Conservation (phyloP, 2,797 vertebrate genomes). For the Anabacerthia variegaticeps region DNA sequence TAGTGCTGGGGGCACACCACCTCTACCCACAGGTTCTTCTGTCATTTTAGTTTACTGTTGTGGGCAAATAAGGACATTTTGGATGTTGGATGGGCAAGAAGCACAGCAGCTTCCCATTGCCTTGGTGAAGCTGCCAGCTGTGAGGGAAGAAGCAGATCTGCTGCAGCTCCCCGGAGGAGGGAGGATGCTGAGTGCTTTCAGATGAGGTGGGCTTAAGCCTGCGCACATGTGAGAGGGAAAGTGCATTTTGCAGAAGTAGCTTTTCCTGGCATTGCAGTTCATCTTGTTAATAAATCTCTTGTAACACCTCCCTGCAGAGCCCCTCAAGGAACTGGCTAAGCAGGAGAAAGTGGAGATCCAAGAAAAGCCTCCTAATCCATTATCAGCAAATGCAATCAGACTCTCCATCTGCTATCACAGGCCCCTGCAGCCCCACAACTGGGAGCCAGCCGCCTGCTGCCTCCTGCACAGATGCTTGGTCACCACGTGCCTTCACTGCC, state of each 20-base stretch:
- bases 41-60: neutral
- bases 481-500: neutral
- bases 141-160: neutral
- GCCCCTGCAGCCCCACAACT: neutral
- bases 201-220: neutral
- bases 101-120: neutral
- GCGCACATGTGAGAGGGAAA: neutral
- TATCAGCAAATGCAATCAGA: conserved; percentile 19
- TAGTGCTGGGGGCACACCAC: neutral
- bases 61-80: neutral
- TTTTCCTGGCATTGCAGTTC: neutral
- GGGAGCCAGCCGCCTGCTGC: neutral
- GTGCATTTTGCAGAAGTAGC: neutral
- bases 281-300: conserved; percentile 45
- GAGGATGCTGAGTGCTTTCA: neutral
- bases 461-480: neutral
- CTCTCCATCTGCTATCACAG: conserved; percentile 18
- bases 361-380: conserved; percentile 36
- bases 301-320: conserved; percentile 18
- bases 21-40: neutral
- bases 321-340: conserved; percentile 1
- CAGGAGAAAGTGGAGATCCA: conserved; percentile 15
- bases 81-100: neutral
- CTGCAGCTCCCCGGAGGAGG: rapidly evolving
- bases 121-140: neutral